A percentile compares a stretch with the other conserved stretches of the same genome.
phyloP scores from a whole-genome alignment of 2,888 invertebrate genomes.

The Lissonota sp. region DNA sequence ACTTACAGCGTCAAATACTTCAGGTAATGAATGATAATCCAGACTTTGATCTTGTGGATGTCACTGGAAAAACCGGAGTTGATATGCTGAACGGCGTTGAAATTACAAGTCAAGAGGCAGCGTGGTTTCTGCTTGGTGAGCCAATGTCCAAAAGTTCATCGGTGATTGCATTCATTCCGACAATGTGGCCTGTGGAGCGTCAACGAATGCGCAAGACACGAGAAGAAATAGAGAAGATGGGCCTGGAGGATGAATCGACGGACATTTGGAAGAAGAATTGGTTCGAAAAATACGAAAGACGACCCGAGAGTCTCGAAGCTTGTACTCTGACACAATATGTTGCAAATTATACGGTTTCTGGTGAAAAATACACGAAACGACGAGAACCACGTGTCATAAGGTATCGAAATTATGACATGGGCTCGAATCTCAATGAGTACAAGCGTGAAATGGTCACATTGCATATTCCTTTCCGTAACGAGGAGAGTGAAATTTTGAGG shows the following conservation, averaged over 20 bases:
- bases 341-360: slow-evolving; percentile 68
- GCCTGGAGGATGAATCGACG: slow-evolving; percentile 25
- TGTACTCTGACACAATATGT: slow-evolving; percentile 79
- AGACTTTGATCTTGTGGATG: slow-evolving; percentile 72
- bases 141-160: slow-evolving; percentile 79
- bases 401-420: slow-evolving; percentile 79
- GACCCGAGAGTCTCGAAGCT: slow-evolving; percentile 71
- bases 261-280: slow-evolving; percentile 81
- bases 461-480: slow-evolving; percentile 78
- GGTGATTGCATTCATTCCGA: slow-evolving; percentile 68
- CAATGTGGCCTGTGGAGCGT: slow-evolving; percentile 77
- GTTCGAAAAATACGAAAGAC: slow-evolving; percentile 80
- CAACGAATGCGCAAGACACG: slow-evolving; percentile 74
- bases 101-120: slow-evolving; percentile 80
- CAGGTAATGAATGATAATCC: slow-evolving; percentile 71
- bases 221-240: slow-evolving; percentile 70
- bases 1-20: slow-evolving; percentile 68
- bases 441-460: slow-evolving; percentile 66
- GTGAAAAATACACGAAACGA: not conserved
- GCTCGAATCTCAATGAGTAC: slow-evolving; percentile 74
- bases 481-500: slow-evolving; percentile 78
- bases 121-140: slow-evolving; percentile 81
- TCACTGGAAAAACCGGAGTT: slow-evolving; percentile 71
- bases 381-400: slow-evolving; percentile 71
- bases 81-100: slow-evolving; percentile 75